Percentiles rank a stretch among this genome's conserved stretches.
Evolutionary conservation across 2,797 vertebrate species (phyloP).

Genomic region (Chelmon rostratus): DNA sequence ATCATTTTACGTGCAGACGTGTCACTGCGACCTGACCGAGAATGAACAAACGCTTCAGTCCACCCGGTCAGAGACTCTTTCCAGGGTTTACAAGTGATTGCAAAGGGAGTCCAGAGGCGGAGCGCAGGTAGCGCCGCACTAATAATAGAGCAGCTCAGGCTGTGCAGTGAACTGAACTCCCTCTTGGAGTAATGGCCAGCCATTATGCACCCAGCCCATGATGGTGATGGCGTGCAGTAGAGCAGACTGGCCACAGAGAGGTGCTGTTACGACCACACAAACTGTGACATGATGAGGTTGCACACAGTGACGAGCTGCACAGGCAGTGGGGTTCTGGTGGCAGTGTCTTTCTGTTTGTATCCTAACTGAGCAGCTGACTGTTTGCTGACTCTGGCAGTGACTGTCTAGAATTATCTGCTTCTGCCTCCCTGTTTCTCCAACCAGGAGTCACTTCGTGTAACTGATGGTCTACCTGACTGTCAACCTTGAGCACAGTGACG

Average conservation of each 20-base stretch:
- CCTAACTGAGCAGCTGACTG: slow-evolving; percentile 42
- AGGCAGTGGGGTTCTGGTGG: slow-evolving; percentile 53
- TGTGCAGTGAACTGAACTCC: slow-evolving; percentile 47
- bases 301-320: slow-evolving; percentile 55
- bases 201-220: slow-evolving; percentile 50
- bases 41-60: slow-evolving; percentile 18
- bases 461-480: slow-evolving; percentile 36
- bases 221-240: slow-evolving; percentile 56
- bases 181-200: slow-evolving; percentile 56
- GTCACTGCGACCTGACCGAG: slow-evolving; percentile 28
- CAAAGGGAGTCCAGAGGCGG: slow-evolving; percentile 47
- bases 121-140: slow-evolving; percentile 48
- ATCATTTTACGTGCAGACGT: slow-evolving; percentile 46
- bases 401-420: slow-evolving; percentile 30
- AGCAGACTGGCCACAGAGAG: slow-evolving; percentile 61
- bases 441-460: slow-evolving; percentile 24
- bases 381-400: slow-evolving; percentile 27
- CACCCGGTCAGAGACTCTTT: slow-evolving; percentile 8
- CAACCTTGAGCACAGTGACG: slow-evolving; percentile 40
- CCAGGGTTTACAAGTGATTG: slow-evolving; percentile 36
- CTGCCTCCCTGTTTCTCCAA: slow-evolving; percentile 14
- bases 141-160: slow-evolving; percentile 63
- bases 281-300: slow-evolving; percentile 35
- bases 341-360: slow-evolving; percentile 58
- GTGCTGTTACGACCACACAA: slow-evolving; percentile 39